Conservation (phyloP, 1,140 invertebrate genomes). For the Papilio xuthus region DNA sequence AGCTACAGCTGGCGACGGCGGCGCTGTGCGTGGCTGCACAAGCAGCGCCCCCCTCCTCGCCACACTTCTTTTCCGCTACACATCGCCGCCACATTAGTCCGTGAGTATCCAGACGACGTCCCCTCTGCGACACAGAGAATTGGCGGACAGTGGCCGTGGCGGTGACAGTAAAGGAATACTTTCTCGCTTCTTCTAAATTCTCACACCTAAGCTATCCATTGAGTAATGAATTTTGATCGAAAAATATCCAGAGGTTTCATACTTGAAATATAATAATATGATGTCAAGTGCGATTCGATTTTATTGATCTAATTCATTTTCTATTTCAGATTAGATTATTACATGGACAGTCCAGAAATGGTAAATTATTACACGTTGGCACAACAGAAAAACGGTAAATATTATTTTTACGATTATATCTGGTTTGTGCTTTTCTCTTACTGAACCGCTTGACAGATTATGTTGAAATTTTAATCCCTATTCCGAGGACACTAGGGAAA, state of each 20-base stretch:
- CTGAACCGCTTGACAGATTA: not conserved
- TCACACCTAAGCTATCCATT: too few relatives aligned
- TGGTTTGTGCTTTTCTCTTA: not conserved
- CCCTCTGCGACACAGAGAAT: not conserved
- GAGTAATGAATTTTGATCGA: too few relatives aligned
- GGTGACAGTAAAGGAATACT: too few relatives aligned
- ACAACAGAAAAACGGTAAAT: slow-evolving; percentile 66
- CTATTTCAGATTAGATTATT: slow-evolving; percentile 61
- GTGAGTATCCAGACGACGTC: slow-evolving; percentile 44
- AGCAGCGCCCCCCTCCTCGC: slow-evolving; percentile 52
- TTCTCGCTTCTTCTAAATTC: not conserved
- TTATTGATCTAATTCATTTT: not conserved
- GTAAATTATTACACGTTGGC: slow-evolving; percentile 55
- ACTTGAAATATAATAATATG: too few relatives aligned
- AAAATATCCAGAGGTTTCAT: too few relatives aligned
- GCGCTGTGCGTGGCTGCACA: slow-evolving; percentile 44
- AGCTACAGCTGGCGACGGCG: slow-evolving; percentile 49
- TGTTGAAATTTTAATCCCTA: not conserved
- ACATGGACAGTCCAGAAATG: slow-evolving; percentile 56
- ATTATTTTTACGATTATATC: slow-evolving; percentile 33
- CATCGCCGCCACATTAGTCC: slow-evolving; percentile 55
- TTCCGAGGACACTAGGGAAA: too few relatives aligned
- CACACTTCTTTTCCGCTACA: slow-evolving; percentile 45
- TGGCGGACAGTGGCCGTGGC: too few relatives aligned
- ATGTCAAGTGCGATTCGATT: not conserved